Conservation (phyloP, 2,113 vertebrate species). For the Catharus fuscescens region DNA sequence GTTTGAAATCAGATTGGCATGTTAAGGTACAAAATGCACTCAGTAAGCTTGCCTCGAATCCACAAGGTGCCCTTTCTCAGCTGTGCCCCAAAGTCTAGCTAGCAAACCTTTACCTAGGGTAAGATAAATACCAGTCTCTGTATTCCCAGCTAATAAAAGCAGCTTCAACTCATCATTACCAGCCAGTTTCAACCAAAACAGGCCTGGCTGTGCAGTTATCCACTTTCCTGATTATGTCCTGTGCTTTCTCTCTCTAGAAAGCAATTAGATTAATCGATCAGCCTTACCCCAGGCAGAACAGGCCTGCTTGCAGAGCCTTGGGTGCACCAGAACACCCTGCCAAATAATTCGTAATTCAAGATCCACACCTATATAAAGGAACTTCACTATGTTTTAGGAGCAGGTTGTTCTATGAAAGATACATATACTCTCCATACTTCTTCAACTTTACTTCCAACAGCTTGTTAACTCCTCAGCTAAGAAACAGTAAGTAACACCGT, state of each 20-base stretch:
- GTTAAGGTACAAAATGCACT: rapidly evolving
- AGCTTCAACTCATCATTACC: background rate
- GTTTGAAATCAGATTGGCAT: background rate
- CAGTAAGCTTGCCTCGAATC: background rate
- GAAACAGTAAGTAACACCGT: background rate
- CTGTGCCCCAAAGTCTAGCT: rapidly evolving
- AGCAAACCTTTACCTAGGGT: rapidly evolving
- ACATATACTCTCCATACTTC: background rate
- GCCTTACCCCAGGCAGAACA: background rate
- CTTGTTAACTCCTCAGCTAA: background rate
- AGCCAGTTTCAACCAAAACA: background rate
- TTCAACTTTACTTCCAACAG: background rate
- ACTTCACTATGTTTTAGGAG: rapidly evolving
- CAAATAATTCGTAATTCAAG: background rate
- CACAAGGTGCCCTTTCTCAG: background rate
- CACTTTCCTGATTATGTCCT: background rate
- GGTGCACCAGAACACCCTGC: background rate
- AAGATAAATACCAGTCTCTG: background rate
- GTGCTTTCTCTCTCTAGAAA: rapidly evolving
- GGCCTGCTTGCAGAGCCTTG: background rate
- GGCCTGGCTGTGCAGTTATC: rapidly evolving
- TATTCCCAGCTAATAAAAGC: background rate
- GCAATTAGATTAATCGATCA: background rate
- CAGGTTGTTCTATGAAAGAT: rapidly evolving
- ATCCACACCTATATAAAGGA: background rate